phyloP scores from a whole-genome alignment of 2,888 invertebrate genomes.

The Leptogaster cylindrica region DNA sequence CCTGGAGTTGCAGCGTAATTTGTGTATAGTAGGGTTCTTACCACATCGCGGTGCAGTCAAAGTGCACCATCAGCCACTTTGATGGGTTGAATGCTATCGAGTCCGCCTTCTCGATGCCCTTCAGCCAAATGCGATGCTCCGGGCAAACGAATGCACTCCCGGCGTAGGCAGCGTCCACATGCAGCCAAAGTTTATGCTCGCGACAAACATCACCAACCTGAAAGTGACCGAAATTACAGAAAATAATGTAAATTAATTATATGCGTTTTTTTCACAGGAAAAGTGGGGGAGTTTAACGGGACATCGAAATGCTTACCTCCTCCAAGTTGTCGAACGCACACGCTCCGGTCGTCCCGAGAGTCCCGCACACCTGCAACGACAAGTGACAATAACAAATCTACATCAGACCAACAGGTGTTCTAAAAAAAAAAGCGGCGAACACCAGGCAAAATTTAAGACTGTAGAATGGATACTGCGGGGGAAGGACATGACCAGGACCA shows the following conservation, averaged over 20 bases:
- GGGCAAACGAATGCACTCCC: slow-evolving; percentile 96
- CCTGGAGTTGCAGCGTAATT: slow-evolving; percentile 22
- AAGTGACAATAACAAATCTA: slow-evolving; percentile 39
- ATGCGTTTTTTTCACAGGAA: no score
- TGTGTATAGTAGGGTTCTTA: slow-evolving; percentile 61
- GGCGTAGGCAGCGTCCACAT: slow-evolving; percentile 98
- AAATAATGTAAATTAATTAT: background rate
- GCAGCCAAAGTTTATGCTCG: slow-evolving; percentile 89
- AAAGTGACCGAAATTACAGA: slow-evolving; percentile 6
- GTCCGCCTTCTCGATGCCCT: slow-evolving; percentile 89
- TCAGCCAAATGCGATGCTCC: slow-evolving; percentile 88
- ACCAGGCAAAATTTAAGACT: background rate
- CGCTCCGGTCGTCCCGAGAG: slow-evolving; percentile 95
- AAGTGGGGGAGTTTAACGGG: background rate
- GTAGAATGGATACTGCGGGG: background rate
- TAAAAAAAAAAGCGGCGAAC: background rate
- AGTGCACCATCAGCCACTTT: slow-evolving; percentile 99
- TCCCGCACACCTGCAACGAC: slow-evolving; percentile 81
- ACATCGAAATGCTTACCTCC: slow-evolving; percentile 54
- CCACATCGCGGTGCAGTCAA: slow-evolving; percentile 99
- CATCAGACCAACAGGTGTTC: slow-evolving; percentile 38
- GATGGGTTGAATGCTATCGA: slow-evolving; percentile 98
- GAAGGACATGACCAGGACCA: background rate
- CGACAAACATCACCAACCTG: slow-evolving; percentile 70
- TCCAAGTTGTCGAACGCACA: slow-evolving; percentile 94